phyloP scores from a whole-genome alignment of 1,140 invertebrate genomes.

The Penaeus japonicus region DNA sequence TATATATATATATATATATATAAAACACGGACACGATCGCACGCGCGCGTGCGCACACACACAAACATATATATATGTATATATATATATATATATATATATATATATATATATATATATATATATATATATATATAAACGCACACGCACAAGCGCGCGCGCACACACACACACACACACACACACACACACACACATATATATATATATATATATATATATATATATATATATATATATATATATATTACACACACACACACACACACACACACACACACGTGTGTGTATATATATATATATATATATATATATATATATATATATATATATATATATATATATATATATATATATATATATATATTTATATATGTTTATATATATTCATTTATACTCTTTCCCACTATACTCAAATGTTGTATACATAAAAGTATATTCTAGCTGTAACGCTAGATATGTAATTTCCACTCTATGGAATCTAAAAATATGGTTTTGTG shows the following conservation, averaged over 20 bases:
- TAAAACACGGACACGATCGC: not conserved
- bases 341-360: too few relatives aligned
- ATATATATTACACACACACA: not conserved
- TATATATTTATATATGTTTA: too few relatives aligned
- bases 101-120: not conserved
- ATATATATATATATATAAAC: not conserved
- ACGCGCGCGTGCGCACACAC: not conserved
- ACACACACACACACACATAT: not conserved
- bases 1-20: not conserved
- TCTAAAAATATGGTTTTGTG: too few relatives aligned
- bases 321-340: too few relatives aligned
- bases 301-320: not conserved
- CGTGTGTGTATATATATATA: too few relatives aligned
- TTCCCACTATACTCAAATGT: too few relatives aligned
- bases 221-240: too few relatives aligned
- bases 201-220: too few relatives aligned
- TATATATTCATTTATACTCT: too few relatives aligned
- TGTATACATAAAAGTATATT: too few relatives aligned
- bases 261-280: not conserved
- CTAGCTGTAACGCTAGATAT: too few relatives aligned
- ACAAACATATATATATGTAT: not conserved
- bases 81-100: not conserved
- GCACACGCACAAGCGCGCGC: not conserved
- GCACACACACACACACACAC: not conserved
- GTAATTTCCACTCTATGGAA: too few relatives aligned